These are phyloP conservation scores for Andrena dorsata DNA, from an alignment of 2,888 invertebrate species.

Conservation along the genomic window DNA sequence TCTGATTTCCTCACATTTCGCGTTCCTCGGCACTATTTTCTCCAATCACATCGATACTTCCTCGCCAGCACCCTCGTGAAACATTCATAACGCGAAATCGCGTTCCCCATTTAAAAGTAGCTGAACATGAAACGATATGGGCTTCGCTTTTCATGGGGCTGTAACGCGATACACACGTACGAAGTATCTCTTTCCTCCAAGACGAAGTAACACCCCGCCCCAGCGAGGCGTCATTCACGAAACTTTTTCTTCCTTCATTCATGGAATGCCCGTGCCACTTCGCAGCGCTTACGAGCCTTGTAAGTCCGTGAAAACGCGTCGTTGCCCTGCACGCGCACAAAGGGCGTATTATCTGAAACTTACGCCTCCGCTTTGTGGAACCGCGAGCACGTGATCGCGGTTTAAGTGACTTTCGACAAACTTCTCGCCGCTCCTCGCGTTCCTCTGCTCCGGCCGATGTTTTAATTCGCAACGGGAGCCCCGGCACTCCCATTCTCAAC, in stretches of 20 bases:
- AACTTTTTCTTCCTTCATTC: conserved; percentile 29
- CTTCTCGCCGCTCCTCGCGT: conserved; percentile 16
- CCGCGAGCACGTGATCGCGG: conserved; percentile 40
- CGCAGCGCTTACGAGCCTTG: conserved; percentile 40
- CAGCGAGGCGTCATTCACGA: conserved; percentile 43
- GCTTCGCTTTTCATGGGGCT: conserved; percentile 34
- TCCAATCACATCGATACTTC: conserved; percentile 5
- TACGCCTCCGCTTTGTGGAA: conserved; percentile 30
- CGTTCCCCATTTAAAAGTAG: conserved; percentile 31
- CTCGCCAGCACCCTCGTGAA: conserved; percentile 17
- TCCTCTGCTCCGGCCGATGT: conserved; percentile 7
- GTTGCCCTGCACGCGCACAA: conserved; percentile 33
- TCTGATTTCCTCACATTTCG: too few species aligned
- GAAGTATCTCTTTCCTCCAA: conserved; percentile 23
- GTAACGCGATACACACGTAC: conserved; percentile 25
- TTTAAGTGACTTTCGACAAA: conserved; percentile 56
- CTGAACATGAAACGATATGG: conserved; percentile 39
- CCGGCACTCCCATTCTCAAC: neutral
- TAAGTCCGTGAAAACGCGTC: conserved; percentile 42
- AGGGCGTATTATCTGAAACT: conserved; percentile 59
- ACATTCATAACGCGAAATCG: conserved; percentile 28
- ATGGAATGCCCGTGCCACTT: conserved; percentile 19
- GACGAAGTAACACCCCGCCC: conserved; percentile 2
- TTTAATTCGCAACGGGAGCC: conserved; percentile 34
- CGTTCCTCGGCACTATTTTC: conserved; percentile 15